A percentile compares a stretch with the other conserved stretches of the same genome.
phyloP scores from a whole-genome alignment of 2,888 invertebrate species.

The Lycophotia porphyrea region DNA sequence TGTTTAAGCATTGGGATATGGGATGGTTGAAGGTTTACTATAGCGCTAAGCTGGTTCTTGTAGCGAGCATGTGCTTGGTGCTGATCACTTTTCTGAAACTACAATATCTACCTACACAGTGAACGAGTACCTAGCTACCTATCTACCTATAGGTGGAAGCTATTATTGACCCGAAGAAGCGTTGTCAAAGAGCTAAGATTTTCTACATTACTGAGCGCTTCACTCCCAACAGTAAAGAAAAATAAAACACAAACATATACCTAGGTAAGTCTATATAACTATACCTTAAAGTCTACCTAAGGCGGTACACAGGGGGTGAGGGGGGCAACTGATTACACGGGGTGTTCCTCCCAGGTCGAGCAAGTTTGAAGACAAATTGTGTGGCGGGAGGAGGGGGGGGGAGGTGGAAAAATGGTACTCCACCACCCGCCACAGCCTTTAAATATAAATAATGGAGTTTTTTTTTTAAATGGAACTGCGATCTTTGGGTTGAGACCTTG shows the following conservation, averaged over 20 bases:
- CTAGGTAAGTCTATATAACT: constrained; percentile 49
- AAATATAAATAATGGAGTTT: constrained; percentile 77
- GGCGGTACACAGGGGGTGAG: constrained; percentile 74
- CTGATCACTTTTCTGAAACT: not conserved
- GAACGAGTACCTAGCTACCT: not conserved
- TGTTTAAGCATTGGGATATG: too few relatives aligned
- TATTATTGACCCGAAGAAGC: not conserved
- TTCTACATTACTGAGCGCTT: not conserved
- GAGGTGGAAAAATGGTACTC: constrained; percentile 80
- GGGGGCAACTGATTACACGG: constrained; percentile 72
- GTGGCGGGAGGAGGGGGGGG: constrained; percentile 60
- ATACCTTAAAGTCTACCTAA: constrained; percentile 78
- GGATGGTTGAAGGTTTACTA: not conserved
- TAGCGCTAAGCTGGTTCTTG: not conserved
- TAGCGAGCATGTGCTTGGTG: not conserved
- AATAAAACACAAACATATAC: constrained; percentile 41
- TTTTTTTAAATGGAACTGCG: constrained; percentile 64
- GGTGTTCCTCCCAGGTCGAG: constrained; percentile 75
- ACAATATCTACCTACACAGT: not conserved
- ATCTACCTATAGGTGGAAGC: too few relatives aligned
- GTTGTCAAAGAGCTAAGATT: not conserved
- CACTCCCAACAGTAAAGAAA: constrained; percentile 13
- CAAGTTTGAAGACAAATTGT: constrained; percentile 86
- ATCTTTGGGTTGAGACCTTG: constrained; percentile 35
- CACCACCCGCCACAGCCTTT: constrained; percentile 77